Evolutionary conservation across 1,140 invertebrate species (phyloP), one percentile per base, ranked within the genome.

Genomic region (Akabosia matsudoensis): DNA sequence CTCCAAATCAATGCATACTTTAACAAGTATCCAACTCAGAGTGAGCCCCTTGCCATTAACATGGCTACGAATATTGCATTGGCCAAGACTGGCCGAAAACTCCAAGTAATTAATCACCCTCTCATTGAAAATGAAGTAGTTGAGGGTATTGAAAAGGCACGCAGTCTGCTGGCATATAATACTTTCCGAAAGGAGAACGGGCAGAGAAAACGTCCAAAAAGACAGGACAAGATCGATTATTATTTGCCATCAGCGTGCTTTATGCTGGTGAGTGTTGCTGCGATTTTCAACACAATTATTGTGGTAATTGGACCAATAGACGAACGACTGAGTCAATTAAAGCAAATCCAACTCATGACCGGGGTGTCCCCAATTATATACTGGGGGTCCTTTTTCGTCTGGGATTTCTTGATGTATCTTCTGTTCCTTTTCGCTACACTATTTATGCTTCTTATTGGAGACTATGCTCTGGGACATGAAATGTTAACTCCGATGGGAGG

Each of bases 311-410:
- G 90, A 4, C 33, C 33, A 1, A 85, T 91, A 7, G 86, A 87
- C 79, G 90, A 91, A 86, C 82, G 84, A 1, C 76, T 85, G 76
- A 82, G 85, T 76, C 88, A 88, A 81, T 87, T 87, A 30, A 91
- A 91, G 81, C 90, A 91, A 78, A 83, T 92, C 13, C 90, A 92
- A 84, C 87, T 91, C 82, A 91, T 94, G 26, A 92, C 91, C 67
- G 93, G 93, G 2, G 91, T 92, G 0, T 88, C 90, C 54, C 88
- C 91, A 0, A 85, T 88, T n/a, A 88, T 89, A 0, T 91, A 91
- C 84, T 94, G 93, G 93, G 70, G 28, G 0, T 70, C 80, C 0
- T 79, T 76, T 22, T 79, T 81, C 28, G 10, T 75, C 14, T 81
- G 78, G 78, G 80, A 81, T 34, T 78, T 78, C 70, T 64, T 74